Base-by-base conservation (phyloP, 2,797 vertebrate genomes). In the Picus viridis region DNA sequence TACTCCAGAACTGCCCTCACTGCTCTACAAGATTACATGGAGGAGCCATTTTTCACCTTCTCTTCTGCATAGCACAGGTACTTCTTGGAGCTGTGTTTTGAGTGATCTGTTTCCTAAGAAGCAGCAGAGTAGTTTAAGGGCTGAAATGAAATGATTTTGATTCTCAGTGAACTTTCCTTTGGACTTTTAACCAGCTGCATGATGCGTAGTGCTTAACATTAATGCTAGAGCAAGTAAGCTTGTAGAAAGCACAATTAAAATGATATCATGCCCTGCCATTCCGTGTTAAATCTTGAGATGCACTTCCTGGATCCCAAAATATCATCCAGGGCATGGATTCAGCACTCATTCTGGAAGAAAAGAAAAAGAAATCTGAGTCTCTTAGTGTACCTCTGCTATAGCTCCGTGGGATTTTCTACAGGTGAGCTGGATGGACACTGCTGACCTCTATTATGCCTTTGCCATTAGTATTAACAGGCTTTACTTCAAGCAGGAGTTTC, bases 1-100 rank as follows among this genome's bases (percentile, higher is more conserved):
- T 78, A 86, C 47, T 65, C 90, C 47, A 78, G 58, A 91, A 94
- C 72, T 91, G 56, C 39, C 56, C 78, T 87, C 72, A 85, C 72
- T 43, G 12, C 16, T 19, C 32, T 22, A 8, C 9, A n/a, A 65
- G 51, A 45, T 64, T 72, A 34, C 26, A n/a, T 4, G 8, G 16
- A 75, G 62, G 47, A 72, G 47, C n/a, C 7, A 6, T 65, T 92
- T 83, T 68, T 83, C 64, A 26, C 45, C 29, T 90, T 83, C 82
- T 56, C 10, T 77, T 47, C 54, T 58, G 15, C n/a, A 56, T 39
- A 36, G 49, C 26, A 17, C 32, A 51, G 82, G 32, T 87, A 39
- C 6, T 71, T 36, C 8, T 54, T 63, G 26, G 45, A 68, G 16
- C 41, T 47, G 14, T 57, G 24, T 24, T 82, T 93, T 79, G 45